These are phyloP conservation scores for Peromyscus nudipes DNA, from an alignment of 2,797 vertebrate genomes.

Conservation along the genomic window DNA sequence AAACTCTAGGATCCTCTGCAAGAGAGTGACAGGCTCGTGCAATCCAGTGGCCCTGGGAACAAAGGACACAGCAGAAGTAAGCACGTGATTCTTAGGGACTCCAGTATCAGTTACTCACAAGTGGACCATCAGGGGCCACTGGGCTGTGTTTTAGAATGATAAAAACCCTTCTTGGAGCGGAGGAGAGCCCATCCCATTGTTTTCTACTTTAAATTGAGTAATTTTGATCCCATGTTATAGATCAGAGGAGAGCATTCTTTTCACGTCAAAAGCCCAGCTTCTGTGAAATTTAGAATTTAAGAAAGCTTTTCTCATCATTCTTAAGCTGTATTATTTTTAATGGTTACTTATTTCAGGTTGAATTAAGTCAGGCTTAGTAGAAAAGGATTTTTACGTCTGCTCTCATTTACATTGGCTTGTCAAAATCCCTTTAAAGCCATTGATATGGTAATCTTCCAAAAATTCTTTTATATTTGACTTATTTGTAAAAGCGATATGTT, in stretches of 20 bases:
- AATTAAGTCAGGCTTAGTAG: slow-evolving; percentile 50
- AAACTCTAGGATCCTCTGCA: background rate
- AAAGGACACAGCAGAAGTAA: background rate
- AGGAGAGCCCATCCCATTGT: background rate
- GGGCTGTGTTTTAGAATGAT: background rate
- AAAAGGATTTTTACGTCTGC: slow-evolving; percentile 56
- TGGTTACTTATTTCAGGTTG: slow-evolving; percentile 52
- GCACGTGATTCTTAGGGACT: background rate
- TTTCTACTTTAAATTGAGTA: slow-evolving; percentile 6
- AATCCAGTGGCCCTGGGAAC: background rate
- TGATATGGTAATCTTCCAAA: slow-evolving; percentile 51
- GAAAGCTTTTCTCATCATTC: slow-evolving; percentile 40
- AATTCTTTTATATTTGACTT: slow-evolving; percentile 60
- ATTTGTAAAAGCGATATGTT: slow-evolving; percentile 56
- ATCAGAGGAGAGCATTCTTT: slow-evolving; percentile 34
- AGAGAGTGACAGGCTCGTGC: background rate
- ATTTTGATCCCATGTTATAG: slow-evolving; percentile 39
- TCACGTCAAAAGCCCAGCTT: slow-evolving; percentile 43
- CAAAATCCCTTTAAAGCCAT: slow-evolving; percentile 63
- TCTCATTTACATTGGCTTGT: slow-evolving; percentile 65
- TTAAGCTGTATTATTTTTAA: slow-evolving; percentile 54
- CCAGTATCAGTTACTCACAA: background rate
- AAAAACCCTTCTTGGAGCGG: background rate
- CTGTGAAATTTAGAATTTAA: slow-evolving; percentile 51
- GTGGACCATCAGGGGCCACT: background rate